phyloP scores from a whole-genome alignment of 2,113 vertebrate species.

The Brachyhypopomus gauderio region DNA sequence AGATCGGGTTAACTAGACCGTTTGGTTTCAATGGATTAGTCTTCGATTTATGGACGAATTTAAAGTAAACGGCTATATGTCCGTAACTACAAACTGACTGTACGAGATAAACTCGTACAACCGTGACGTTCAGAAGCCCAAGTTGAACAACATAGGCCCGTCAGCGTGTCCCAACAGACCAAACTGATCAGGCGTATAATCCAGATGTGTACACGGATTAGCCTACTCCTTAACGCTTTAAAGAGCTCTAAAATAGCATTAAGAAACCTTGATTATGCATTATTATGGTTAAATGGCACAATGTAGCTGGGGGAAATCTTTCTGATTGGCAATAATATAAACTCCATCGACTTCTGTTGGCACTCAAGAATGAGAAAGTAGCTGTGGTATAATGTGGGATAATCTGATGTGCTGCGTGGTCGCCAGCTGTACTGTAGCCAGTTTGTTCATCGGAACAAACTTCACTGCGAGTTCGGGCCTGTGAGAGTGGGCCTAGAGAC shows the following conservation, averaged over 20 bases:
- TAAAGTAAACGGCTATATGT: no score
- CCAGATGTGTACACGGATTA: constrained; percentile 46
- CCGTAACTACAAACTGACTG: no score
- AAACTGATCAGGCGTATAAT: constrained; percentile 40
- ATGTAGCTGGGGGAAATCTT: neutral
- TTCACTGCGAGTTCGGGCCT: neutral
- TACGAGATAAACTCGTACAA: no score
- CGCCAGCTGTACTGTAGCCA: neutral
- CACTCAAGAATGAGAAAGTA: constrained; percentile 27
- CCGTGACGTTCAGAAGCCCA: no score
- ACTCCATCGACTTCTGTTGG: constrained; percentile 5
- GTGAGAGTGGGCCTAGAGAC: constrained; percentile 17
- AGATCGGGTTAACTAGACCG: no score
- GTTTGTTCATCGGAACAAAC: constrained; percentile 5
- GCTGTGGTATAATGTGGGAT: constrained; percentile 38
- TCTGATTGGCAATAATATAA: neutral
- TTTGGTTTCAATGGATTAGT: no score
- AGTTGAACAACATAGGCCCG: no score
- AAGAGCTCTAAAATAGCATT: neutral
- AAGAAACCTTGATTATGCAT: neutral
- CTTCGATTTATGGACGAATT: no score
- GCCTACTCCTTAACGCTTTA: constrained; percentile 31
- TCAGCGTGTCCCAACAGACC: constrained; percentile 20
- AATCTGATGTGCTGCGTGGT: constrained; percentile 18
- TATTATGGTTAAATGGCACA: constrained; percentile 12